phyloP scores from a whole-genome alignment of 2,888 invertebrate genomes.

The Molorchus minor region DNA sequence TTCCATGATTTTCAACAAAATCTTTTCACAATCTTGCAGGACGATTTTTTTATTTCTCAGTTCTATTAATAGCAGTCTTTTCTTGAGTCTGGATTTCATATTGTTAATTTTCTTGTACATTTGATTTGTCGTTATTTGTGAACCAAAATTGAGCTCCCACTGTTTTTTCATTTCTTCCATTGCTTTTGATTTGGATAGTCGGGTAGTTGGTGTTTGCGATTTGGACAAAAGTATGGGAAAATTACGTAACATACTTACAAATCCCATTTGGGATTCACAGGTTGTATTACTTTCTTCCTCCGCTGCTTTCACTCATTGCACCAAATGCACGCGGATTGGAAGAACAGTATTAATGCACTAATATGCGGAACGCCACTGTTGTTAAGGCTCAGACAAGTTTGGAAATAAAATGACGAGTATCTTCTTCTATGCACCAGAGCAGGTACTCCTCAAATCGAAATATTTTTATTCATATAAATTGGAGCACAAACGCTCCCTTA shows the following conservation, averaged over 20 bases:
- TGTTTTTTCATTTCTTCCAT: conserved; percentile 22
- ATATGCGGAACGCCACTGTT: neutral
- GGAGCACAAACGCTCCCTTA: too few species aligned
- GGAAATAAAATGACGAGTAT: neutral
- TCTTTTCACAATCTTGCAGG: conserved; percentile 28
- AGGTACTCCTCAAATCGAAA: neutral
- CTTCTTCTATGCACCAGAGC: neutral
- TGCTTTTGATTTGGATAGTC: conserved; percentile 26
- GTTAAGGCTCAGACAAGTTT: neutral
- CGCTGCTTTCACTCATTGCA: neutral
- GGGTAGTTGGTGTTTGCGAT: conserved; percentile 21
- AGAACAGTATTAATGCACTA: neutral
- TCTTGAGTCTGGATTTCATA: conserved; percentile 31
- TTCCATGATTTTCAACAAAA: conserved; percentile 26
- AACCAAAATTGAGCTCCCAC: conserved; percentile 29
- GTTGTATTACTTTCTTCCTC: neutral
- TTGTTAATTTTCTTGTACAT: conserved; percentile 33
- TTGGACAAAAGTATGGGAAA: conserved; percentile 21
- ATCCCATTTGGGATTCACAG: neutral
- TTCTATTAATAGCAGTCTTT: conserved; percentile 31
- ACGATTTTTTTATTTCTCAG: conserved; percentile 32
- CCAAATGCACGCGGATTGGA: neutral
- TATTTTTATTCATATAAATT: neutral
- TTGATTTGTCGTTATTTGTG: conserved; percentile 30
- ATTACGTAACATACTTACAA: conserved; percentile 1